Base-by-base conservation (phyloP, 2,888 invertebrate species). In the Zygogramma bicolorata region DNA sequence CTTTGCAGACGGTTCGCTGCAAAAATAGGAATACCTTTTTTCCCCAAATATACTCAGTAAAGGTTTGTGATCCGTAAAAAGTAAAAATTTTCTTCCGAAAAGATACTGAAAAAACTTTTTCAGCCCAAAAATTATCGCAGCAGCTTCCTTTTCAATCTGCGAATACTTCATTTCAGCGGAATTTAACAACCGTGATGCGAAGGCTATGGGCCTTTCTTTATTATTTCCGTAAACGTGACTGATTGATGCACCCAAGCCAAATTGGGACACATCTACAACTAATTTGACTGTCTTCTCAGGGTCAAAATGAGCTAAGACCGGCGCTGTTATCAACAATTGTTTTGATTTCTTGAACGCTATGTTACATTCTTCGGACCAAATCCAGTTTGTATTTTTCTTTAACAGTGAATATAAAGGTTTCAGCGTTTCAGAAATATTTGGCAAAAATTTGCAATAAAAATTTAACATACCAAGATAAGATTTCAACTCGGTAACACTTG, bases 371-470 rank as follows among this genome's bases (percentile, higher is more conserved):
- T 3, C 15, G 60, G 27, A 20, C 61, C 67, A 67, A 20, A 46
- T 8, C 53, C 60, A 71, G 15, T 57, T 20, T 27, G 38, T 31
- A 57, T 70, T 65, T 73, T 73, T 49, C 70, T 31, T 73, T 31
- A 66, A 38, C 72, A 62, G 2, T 76, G 25, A 29, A 61, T 75
- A 73, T 8, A 73, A 61, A 13, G 75, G 70, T 8, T 65, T 18
- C 27, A 75, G 18, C 22, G 73, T 38, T 1, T 1, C 18, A 1
- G 68, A 22, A 5, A 38, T 31, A 18, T 73, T 70, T 63, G 69
- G 71, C n/a, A n/a, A n/a, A n/a, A n/a, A n/a, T n/a, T n/a, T n/a
- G n/a, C n/a, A n/a, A n/a, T 7, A 76, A 31, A 31, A 31, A 31
- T 31, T 31, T 7, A 31, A 31, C 31, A 31, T 31, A 31, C 31